Base-by-base conservation (phyloP, 1,140 invertebrate genomes). In the Dufourea novaeangliae region DNA sequence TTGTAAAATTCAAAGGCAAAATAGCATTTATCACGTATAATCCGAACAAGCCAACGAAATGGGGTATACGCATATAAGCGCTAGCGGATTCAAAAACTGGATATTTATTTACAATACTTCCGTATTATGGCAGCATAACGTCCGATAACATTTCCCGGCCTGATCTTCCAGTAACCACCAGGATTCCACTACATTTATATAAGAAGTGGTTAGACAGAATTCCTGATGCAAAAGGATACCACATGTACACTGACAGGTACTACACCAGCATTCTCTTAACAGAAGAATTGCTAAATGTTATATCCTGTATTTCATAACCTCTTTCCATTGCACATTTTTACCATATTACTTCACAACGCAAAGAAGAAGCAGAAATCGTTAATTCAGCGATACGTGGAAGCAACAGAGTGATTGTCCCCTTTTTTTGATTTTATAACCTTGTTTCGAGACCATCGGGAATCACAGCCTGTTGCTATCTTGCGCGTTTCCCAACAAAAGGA, bases 261-360 rank as follows among this genome's bases (percentile, higher is more conserved):
- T 54, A 52, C 10, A 82, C 68, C 22, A 79, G 79, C 41, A 41
- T 78, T 46, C 59, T 34, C 17, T 68, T 84, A 62, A 71, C 67
- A 14, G 34, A 79, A 64, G 71, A 84, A 79, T 59, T 82, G 70
- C 62, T 69, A 44, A 84, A 82, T n/a, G n/a, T n/a, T n/a, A n/a
- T n/a, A n/a, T n/a, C n/a, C n/a, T n/a, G n/a, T n/a, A n/a, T n/a
- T n/a, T n/a, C n/a, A n/a, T n/a, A n/a, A n/a, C n/a, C n/a, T n/a
- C n/a, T n/a, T n/a, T n/a, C n/a, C n/a, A n/a, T n/a, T n/a, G n/a
- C n/a, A n/a, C n/a, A n/a, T n/a, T n/a, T n/a, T n/a, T n/a, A n/a
- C n/a, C n/a, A n/a, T n/a, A n/a, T n/a, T n/a, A n/a, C n/a, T n/a
- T n/a, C n/a, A n/a, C n/a, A n/a, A n/a, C n/a, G n/a, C n/a, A n/a